phyloP scores from a whole-genome alignment of 1,140 invertebrate genomes.

The Brachionus rubens region DNA sequence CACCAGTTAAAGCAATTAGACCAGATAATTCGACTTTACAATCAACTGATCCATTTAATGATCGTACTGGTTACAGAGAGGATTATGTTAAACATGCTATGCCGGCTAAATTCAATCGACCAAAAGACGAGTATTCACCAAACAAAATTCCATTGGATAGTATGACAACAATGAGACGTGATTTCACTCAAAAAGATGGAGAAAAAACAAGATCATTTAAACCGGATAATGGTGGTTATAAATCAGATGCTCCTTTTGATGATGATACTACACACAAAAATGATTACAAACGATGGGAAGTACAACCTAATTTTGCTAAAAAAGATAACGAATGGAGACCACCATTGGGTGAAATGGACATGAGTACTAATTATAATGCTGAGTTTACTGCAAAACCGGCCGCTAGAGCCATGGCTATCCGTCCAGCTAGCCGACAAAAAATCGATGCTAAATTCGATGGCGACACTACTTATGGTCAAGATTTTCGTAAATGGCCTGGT shows the following conservation, averaged over 20 bases:
- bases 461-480: slow-evolving; percentile 56
- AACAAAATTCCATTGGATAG: slow-evolving; percentile 55
- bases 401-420: slow-evolving; percentile 50
- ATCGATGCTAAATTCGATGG: slow-evolving; percentile 55
- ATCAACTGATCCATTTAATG: slow-evolving; percentile 57
- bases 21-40: slow-evolving; percentile 52
- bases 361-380: slow-evolving; percentile 55
- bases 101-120: slow-evolving; percentile 48
- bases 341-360: slow-evolving; percentile 59
- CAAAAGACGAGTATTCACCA: slow-evolving; percentile 49
- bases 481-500: slow-evolving; percentile 56
- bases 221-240: slow-evolving; percentile 52
- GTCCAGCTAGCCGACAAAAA: slow-evolving; percentile 46
- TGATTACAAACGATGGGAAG: slow-evolving; percentile 58
- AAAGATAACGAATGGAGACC: slow-evolving; percentile 52
- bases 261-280: slow-evolving; percentile 56
- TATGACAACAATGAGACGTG: slow-evolving; percentile 55
- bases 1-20: slow-evolving; percentile 52
- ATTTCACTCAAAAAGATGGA: slow-evolving; percentile 54
- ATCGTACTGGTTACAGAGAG: slow-evolving; percentile 56
- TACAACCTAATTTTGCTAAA: slow-evolving; percentile 52
- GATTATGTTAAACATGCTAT: slow-evolving; percentile 56
- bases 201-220: slow-evolving; percentile 48
- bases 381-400: slow-evolving; percentile 49
- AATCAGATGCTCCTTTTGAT: slow-evolving; percentile 54